Base-by-base conservation (phyloP, 2,113 vertebrate species). In the Eurystomus gularis region DNA sequence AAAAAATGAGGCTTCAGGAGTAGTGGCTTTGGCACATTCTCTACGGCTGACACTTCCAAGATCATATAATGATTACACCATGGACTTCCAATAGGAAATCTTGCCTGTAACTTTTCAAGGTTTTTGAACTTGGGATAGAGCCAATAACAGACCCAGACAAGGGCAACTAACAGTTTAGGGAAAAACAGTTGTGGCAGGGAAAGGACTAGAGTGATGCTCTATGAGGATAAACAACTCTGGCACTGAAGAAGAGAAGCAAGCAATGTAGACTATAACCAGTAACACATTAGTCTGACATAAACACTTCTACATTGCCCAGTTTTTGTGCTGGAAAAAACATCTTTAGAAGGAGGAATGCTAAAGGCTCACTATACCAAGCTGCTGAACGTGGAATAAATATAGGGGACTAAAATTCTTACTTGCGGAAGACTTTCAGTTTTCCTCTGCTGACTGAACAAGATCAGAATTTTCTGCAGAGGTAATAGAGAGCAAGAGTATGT, bases 251-350 rank as follows among this genome's bases (percentile, higher is more conserved):
- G 29, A 28, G 55, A 66, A 69, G 54, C 17, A 65, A 87, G 11
- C 13, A 16, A 20, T 2, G 1, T 62, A 76, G 52, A 11, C 57
- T 91, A 24, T 25, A 86, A 46, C 24, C 42, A 46, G 37, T 62
- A 80, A 70, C 31, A 7, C 13, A 5, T 73, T 62, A 37, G 40
- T 69, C n/a, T 90, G 44, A n/a, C 37, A 35, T 31, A 58, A 75
- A 44, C 8, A 1, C 29, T 79, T 76, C 6, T 72, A 7, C 0
- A 0, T n/a, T 92, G 62, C 21, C 19, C 31, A 4, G 17, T 79
- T 25, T 52, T 76, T 86, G 37, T 83, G 11, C 37, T 86, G 55
- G 25, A 60, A 70, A 69, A 75, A 79, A 8, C 6, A 33, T 64
- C 29, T 89, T 84, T 40, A 48, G 39, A 62, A 90, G 52, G 13